Evolutionary conservation across 2,797 vertebrate species (phyloP).

Genomic region (Myotis vivesi): DNA sequence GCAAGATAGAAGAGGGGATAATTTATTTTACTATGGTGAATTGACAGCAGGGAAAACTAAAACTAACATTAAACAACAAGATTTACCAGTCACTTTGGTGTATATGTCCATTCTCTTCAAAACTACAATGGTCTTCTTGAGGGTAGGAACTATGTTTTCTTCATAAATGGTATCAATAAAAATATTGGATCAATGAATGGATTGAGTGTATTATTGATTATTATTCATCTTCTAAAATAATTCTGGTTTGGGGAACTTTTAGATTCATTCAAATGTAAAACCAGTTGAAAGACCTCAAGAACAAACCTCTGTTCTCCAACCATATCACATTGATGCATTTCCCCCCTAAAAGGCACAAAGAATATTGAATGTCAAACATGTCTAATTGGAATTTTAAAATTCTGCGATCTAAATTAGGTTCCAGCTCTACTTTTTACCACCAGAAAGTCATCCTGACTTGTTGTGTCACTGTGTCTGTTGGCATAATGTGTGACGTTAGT

Average conservation of each 20-base stretch:
- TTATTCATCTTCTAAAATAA: neutral
- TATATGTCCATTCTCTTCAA: neutral
- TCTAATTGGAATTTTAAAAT: conserved; percentile 18
- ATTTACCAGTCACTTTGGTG: neutral
- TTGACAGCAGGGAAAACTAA: neutral
- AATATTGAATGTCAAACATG: neutral
- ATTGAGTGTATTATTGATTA: neutral
- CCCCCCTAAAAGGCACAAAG: neutral
- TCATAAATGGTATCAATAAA: neutral
- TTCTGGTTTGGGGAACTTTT: neutral
- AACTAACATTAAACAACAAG: neutral
- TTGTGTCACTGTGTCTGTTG: neutral
- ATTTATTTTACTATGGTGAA: neutral
- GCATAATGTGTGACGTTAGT: conserved; percentile 15
- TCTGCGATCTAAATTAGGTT: conserved; percentile 6
- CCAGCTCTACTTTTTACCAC: neutral
- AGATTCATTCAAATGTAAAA: neutral
- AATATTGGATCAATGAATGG: neutral
- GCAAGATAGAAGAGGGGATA: neutral
- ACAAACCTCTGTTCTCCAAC: neutral
- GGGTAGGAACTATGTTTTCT: neutral
- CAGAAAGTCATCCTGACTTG: neutral
- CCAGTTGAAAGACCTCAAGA: neutral
- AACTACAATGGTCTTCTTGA: neutral
- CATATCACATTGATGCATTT: neutral